These are phyloP conservation scores for Aromia moschata DNA, from an alignment of 2,888 invertebrate species.

Conservation along the genomic window DNA sequence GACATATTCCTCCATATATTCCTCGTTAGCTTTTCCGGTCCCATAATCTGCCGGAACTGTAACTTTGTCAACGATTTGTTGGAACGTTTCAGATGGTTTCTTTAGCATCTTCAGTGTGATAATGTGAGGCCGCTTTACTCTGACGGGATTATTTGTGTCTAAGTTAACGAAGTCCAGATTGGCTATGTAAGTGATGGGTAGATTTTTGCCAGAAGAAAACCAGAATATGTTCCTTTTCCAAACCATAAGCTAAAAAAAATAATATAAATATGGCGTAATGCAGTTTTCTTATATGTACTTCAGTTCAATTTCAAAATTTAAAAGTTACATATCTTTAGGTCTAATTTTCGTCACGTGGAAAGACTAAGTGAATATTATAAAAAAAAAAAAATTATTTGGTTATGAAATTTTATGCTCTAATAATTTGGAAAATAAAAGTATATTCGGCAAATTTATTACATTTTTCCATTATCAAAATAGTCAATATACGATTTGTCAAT, in stretches of 20 bases:
- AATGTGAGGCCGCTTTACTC: not conserved
- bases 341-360: no score
- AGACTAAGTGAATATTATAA: no score
- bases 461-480: no score
- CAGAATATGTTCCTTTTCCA: constrained; percentile 17
- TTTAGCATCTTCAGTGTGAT: not conserved
- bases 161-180: not conserved
- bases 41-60: not conserved
- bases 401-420: no score
- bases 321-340: no score
- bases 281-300: no score
- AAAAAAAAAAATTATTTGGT: no score
- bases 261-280: no score
- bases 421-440: no score
- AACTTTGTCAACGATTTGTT: not conserved
- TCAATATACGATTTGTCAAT: no score
- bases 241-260: not conserved
- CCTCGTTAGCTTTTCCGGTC: not conserved
- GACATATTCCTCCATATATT: not conserved
- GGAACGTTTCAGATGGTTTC: not conserved
- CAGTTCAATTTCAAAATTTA: no score
- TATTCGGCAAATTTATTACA: no score
- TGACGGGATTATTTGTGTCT: not conserved
- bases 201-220: not conserved
- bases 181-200: constrained; percentile 7